Evolutionary conservation across 2,113 vertebrate genomes (phyloP), one percentile per base, ranked within the genome.

Genomic region (Bothrops jararaca): DNA sequence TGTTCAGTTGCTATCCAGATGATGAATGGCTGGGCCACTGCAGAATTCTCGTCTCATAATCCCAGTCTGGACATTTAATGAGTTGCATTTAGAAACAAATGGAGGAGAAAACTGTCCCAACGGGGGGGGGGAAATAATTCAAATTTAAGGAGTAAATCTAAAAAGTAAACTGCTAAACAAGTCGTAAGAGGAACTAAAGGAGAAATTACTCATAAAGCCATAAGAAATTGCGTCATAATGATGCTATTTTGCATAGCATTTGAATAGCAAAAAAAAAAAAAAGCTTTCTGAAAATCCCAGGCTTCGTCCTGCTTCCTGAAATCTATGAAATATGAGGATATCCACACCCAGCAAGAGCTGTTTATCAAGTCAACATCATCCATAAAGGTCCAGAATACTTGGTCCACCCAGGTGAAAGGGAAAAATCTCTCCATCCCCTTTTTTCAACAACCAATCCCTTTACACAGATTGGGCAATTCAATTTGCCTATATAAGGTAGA

Each of bases 401-500:
- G 4, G 94, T 94, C 92, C 86, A 52, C 53, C 48, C 42, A 69
- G 15, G 42, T 92, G 90, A 85, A 4, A 23, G 94, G 92, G 93
- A 57, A 92, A 95, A 89, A 23, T 93, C 64, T 10, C 58, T 45
- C 26, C 69, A 13, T 88, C 57, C 74, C 23, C 64, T 48, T 80
- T 58, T 34, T 56, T 42, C 93, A 88, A 42, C 57, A 90, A 91
- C 3, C 56, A 92, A 45, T 56, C 42, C 34, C 22, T 94, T 15
- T 52, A 74, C 5, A 89, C 39, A 93, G 10, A 29, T 95, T 95
- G 57, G 42, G 92, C 5, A 94, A 90, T 88, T 94, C 95, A 58
- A 0, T 0, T 95, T 95, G 93, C 90, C 45, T 58, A 0, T 90
- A 39, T 60, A 93, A 53, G 23, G 57, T 93, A 93, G 94, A 87